Percentiles rank a stretch among this genome's conserved stretches.
Evolutionary conservation across 1,140 invertebrate genomes (phyloP).

Genomic region (Drosophila pectinifera): DNA sequence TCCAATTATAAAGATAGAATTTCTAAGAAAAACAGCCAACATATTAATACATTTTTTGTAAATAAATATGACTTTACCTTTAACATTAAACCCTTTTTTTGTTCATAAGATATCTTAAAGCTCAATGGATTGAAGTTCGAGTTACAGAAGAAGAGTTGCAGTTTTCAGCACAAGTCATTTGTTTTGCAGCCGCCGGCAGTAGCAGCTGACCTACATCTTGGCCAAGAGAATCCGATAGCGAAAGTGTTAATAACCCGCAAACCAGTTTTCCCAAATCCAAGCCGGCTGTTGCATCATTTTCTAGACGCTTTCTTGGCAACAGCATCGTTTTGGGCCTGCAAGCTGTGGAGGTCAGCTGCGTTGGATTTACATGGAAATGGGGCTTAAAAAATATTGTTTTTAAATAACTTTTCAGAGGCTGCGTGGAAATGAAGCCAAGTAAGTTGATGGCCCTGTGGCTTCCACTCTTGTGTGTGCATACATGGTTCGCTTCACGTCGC

Average conservation of each 20-base stretch:
- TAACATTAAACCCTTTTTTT: too few species aligned
- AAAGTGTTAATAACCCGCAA: slow-evolving; percentile 79
- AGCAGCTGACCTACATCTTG: slow-evolving; percentile 70
- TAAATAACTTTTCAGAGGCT: slow-evolving; percentile 40
- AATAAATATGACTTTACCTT: too few species aligned
- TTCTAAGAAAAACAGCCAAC: too few species aligned
- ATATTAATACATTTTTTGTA: too few species aligned
- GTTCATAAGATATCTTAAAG: too few species aligned
- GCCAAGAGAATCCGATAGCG: slow-evolving; percentile 67
- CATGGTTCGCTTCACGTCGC: slow-evolving; percentile 35
- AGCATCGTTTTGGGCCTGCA: slow-evolving; percentile 8
- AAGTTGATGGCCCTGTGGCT: slow-evolving; percentile 68
- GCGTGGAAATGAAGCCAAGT: slow-evolving; percentile 39
- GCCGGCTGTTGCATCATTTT: slow-evolving; percentile 67
- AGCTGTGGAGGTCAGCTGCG: slow-evolving; percentile 67
- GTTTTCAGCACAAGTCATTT: slow-evolving; percentile 20
- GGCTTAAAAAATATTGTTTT: slow-evolving; percentile 60
- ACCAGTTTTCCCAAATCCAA: slow-evolving; percentile 61
- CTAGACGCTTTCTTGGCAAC: slow-evolving; percentile 76
- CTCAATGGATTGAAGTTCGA: not conserved
- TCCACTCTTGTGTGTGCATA: slow-evolving; percentile 62
- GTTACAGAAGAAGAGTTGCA: not conserved
- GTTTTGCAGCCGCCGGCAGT: slow-evolving; percentile 23
- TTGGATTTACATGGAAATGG: slow-evolving; percentile 78
- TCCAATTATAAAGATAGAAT: not conserved